Percentiles rank a stretch among this genome's conserved stretches.
These are phyloP conservation scores for Drosophila nasuta DNA, from an alignment of 1,140 invertebrate species.

Conservation along the genomic window DNA sequence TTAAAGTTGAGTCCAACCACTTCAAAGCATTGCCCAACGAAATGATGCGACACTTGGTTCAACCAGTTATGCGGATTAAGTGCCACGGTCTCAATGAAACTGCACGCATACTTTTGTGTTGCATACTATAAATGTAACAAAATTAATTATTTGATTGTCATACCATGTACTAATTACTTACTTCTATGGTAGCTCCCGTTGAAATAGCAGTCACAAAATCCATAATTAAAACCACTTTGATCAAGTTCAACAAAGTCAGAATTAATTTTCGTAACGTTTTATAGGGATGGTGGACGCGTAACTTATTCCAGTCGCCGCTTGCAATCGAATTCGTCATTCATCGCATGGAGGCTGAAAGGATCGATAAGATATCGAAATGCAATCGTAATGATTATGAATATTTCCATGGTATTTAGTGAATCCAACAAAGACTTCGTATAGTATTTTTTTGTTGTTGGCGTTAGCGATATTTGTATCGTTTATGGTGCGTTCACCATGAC, in stretches of 20 bases:
- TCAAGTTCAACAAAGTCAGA: neutral
- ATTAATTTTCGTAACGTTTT: conserved; percentile 12
- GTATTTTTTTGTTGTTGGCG: too few species aligned
- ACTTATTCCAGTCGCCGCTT: neutral
- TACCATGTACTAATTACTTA: neutral
- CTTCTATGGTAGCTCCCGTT: conserved; percentile 32
- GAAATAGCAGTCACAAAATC: conserved; percentile 52
- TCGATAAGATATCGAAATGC: neutral
- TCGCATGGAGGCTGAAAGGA: neutral
- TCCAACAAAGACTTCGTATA: too few species aligned
- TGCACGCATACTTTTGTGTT: conserved; percentile 12
- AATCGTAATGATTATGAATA: neutral
- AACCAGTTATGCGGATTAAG: conserved; percentile 50
- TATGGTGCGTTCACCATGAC: too few species aligned
- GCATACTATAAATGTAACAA: conserved; percentile 26
- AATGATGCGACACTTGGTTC: conserved; percentile 41
- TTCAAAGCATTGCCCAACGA: conserved; percentile 61
- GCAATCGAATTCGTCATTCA: neutral
- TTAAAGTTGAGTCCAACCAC: conserved; percentile 52
- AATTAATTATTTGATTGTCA: neutral
- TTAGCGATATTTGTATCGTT: too few species aligned
- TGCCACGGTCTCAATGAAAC: conserved; percentile 30
- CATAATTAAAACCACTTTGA: conserved; percentile 22
- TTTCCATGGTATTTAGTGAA: too few species aligned
- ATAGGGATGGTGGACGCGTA: neutral